phyloP scores from a whole-genome alignment of 2,888 invertebrate species.

The Bruchidius siliquastri region DNA sequence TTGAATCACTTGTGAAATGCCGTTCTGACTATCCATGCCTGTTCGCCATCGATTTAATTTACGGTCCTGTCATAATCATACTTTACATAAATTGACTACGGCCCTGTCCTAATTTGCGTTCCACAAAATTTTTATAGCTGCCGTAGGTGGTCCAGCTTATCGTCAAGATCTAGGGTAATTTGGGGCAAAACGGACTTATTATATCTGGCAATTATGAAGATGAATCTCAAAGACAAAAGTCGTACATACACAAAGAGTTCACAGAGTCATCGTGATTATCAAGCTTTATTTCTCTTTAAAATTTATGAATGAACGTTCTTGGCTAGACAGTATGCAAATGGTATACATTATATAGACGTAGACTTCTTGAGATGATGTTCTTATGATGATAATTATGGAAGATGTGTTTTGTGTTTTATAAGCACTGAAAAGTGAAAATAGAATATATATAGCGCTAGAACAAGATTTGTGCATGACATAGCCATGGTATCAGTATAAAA shows the following conservation, averaged over 20 bases:
- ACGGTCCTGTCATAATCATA: too few species aligned
- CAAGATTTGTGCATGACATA: too few species aligned
- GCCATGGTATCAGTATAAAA: too few species aligned
- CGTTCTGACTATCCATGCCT: too few species aligned
- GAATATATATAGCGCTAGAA: too few species aligned
- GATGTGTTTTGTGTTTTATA: not conserved
- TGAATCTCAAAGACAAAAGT: conserved; percentile 2
- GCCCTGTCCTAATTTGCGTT: not conserved
- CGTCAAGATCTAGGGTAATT: conserved; percentile 28
- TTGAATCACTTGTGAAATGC: too few species aligned
- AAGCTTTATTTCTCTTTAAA: conserved; percentile 15
- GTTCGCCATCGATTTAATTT: too few species aligned
- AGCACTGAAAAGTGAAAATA: not conserved
- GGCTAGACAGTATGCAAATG: conserved; percentile 12
- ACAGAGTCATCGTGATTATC: conserved; percentile 21
- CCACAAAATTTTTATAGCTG: conserved; percentile 18
- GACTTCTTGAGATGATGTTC: not conserved
- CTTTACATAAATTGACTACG: too few species aligned
- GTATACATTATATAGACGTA: not conserved
- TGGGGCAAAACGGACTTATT: conserved; percentile 28
- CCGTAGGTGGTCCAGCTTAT: conserved; percentile 31
- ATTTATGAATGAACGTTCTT: conserved; percentile 17
- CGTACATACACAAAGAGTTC: conserved; percentile 13
- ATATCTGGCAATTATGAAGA: conserved; percentile 25
- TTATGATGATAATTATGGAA: not conserved